Evolutionary conservation across 1,140 invertebrate species (phyloP).

Genomic region (Bombus superbus): DNA sequence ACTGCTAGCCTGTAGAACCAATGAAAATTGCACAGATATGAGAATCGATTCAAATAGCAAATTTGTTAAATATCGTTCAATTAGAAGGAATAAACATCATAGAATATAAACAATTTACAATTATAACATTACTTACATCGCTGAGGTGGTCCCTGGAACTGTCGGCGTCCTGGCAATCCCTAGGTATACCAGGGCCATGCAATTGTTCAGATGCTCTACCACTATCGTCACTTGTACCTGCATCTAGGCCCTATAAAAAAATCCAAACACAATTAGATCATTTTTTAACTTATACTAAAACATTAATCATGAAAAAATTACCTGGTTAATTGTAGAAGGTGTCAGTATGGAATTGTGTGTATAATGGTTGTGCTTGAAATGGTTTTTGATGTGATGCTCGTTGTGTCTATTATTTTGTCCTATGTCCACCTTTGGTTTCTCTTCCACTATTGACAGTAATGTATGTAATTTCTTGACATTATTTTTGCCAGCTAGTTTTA

Average conservation of each 20-base stretch:
- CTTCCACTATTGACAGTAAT: constrained; percentile 83
- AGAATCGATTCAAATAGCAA: background rate
- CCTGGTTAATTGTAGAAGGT: constrained; percentile 80
- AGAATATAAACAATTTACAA: background rate
- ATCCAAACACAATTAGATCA: background rate
- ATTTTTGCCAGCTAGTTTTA: constrained; percentile 85
- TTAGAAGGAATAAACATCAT: background rate
- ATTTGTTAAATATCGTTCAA: background rate
- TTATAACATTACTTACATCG: constrained; percentile 86
- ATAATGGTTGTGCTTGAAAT: constrained; percentile 82
- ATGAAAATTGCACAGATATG: background rate
- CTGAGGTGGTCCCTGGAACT: constrained; percentile 91
- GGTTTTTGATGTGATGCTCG: constrained; percentile 82
- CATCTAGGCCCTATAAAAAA: constrained; percentile 86
- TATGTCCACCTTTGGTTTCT: constrained; percentile 85
- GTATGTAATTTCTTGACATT: constrained; percentile 84
- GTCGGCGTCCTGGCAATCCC: constrained; percentile 86
- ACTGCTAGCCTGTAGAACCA: constrained; percentile 89
- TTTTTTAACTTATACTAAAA: background rate
- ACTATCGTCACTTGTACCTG: constrained; percentile 90
- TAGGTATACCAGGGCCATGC: constrained; percentile 88
- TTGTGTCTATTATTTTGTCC: constrained; percentile 84
- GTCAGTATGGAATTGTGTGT: constrained; percentile 82
- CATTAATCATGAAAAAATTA: constrained; percentile 52
- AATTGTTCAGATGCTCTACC: constrained; percentile 89